These are phyloP conservation scores for Vicugna pacos DNA, from an alignment of 2,113 vertebrate genomes.

Conservation along the genomic window DNA sequence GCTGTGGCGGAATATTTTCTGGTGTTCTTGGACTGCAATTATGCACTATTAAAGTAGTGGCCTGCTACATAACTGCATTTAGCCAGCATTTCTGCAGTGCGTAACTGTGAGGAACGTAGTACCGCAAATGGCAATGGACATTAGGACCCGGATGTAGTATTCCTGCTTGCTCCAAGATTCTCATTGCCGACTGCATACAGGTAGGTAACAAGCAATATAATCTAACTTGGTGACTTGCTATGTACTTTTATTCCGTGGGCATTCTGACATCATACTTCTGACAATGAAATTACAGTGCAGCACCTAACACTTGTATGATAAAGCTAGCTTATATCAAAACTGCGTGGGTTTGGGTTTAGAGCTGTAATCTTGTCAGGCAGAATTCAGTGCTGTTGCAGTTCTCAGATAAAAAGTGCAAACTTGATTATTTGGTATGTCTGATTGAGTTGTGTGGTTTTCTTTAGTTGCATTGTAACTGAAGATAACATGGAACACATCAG, in stretches of 20 bases:
- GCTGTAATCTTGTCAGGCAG: constrained; percentile 85
- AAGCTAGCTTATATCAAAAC: constrained; percentile 85
- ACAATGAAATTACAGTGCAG: constrained; percentile 98
- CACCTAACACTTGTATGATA: constrained; percentile 87
- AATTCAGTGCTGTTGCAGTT: constrained; percentile 84
- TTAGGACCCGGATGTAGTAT: constrained; percentile 99
- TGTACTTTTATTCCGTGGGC: constrained; percentile 91
- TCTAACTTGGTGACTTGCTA: constrained; percentile 93
- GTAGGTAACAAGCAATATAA: constrained; percentile 97
- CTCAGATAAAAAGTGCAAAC: constrained; percentile 87
- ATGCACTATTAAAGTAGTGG: constrained; percentile 91
- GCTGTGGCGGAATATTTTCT: constrained; percentile 88
- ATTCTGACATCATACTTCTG: constrained; percentile 98
- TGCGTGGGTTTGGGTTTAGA: constrained; percentile 85
- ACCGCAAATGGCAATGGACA: constrained; percentile 99
- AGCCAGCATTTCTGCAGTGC: constrained; percentile 98
- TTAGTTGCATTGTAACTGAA: constrained; percentile 83
- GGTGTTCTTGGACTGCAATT: constrained; percentile 90
- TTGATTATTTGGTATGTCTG: constrained; percentile 85
- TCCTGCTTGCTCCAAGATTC: constrained; percentile 98
- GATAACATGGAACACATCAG: constrained; percentile 74
- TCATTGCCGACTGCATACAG: constrained; percentile 97
- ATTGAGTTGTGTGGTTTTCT: constrained; percentile 85
- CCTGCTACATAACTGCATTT: constrained; percentile 93
- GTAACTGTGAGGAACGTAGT: constrained; percentile 99